Evolutionary conservation across 1,140 invertebrate species (phyloP).

Genomic region (Ips nitidus): DNA sequence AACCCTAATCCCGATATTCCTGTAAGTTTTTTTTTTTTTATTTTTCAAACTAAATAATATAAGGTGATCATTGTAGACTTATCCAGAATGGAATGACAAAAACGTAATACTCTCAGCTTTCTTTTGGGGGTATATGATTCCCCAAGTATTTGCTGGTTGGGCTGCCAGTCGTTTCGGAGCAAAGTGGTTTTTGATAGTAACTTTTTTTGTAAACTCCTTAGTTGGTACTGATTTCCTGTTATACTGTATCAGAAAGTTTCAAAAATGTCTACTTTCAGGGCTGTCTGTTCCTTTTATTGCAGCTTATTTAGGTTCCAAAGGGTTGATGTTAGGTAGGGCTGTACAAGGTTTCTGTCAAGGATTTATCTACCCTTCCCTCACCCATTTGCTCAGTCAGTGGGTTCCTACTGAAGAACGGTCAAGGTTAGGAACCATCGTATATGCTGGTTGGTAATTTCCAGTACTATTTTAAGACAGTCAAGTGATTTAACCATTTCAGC

Average conservation of each 20-base stretch:
- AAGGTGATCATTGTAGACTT: constrained; percentile 34
- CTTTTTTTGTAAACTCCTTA: constrained; percentile 58
- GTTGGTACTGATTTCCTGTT: constrained; percentile 60
- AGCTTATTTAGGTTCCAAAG: constrained; percentile 59
- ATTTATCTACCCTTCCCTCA: constrained; percentile 74
- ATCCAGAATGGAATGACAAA: constrained; percentile 54
- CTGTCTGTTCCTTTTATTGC: constrained; percentile 58
- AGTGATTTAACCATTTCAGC: constrained; percentile 6
- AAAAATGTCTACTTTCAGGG: too few relatives aligned
- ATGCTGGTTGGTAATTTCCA: constrained; percentile 56
- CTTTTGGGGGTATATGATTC: constrained; percentile 63
- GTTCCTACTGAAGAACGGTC: constrained; percentile 61
- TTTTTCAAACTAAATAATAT: background rate
- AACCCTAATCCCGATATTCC: constrained; percentile 36
- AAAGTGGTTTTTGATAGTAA: constrained; percentile 61
- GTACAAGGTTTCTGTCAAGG: constrained; percentile 78
- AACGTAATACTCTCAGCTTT: constrained; percentile 65
- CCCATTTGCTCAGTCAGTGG: constrained; percentile 81
- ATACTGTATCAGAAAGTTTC: too few relatives aligned
- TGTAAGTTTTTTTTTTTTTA: constrained; percentile 15
- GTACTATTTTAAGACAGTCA: background rate
- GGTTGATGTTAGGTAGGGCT: constrained; percentile 64
- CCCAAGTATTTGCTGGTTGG: constrained; percentile 68
- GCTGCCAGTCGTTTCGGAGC: constrained; percentile 63
- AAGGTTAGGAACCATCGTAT: constrained; percentile 58